Base-by-base conservation (phyloP, 2,113 vertebrate genomes). In the Psammodynastes pulverulentus region DNA sequence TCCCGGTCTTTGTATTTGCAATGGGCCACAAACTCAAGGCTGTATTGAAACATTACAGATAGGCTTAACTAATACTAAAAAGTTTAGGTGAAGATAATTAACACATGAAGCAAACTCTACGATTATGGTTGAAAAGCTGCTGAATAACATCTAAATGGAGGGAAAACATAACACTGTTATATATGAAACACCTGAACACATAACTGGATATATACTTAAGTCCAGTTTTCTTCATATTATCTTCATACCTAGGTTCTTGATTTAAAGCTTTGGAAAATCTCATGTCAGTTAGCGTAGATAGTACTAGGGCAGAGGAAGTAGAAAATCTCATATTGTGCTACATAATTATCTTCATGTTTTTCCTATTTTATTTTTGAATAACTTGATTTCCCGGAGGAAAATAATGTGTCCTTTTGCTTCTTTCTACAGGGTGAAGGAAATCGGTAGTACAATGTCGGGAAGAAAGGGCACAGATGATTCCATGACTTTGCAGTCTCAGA, bases 401-500 rank as follows among this genome's bases (percentile, higher is more conserved):
- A 43, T 85, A 34, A 91, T 46, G 43, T 12, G n/a, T 17, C 34
- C 34, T 19, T 93, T 88, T 95, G 43, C 90, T 88, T 94, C n/a
- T 90, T 91, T 15, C 4, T 0, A 1, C 96, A 99, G 99, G 96
- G 98, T 99, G 91, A 99, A 99, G 96, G 99, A 99, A 95, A 99
- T 99, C 0, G 99, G 99, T 93, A 99, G 98, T 79, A 99, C 99
- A 6, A 96, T 99, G 94, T 99, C 99, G 0, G 99, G 99, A 92
- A 97, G 98, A 91, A 99, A 99, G 94, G 99, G 99, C 48, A 98
- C 98, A 24, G 99, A 99, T 13, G 99, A 99, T 93, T 98, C 98
- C 93, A 99, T 99, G 98, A 99, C 99, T 0, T 85, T 99, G 96
- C 99, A 99, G 97, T 99, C 99, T 2, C 99, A 99, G 96, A 98